Percentiles rank a stretch among this genome's conserved stretches.
Conservation (phyloP, 2,888 invertebrate genomes). For the Drosophila putrida region DNA sequence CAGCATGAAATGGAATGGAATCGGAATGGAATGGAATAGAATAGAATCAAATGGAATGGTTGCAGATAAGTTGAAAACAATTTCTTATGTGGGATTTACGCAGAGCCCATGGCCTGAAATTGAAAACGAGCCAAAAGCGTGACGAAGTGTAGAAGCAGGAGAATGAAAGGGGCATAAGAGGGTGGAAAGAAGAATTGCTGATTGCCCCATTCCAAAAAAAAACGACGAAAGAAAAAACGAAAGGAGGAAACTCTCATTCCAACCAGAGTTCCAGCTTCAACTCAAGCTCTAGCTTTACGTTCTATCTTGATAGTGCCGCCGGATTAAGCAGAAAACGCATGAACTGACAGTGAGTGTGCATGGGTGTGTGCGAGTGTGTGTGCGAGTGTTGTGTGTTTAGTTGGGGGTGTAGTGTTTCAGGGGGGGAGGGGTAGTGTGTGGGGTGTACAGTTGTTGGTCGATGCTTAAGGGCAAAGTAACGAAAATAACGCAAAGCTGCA, state of each 20-base stretch:
- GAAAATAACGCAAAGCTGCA: conserved; percentile 75
- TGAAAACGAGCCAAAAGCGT: conserved; percentile 63
- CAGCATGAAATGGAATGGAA: conserved; percentile 22
- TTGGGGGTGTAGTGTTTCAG: neutral
- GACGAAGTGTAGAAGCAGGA: conserved; percentile 8
- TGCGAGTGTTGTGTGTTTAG: too few relatives aligned
- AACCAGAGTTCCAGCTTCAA: conserved; percentile 13
- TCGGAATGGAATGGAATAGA: conserved; percentile 25
- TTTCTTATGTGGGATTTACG: conserved; percentile 77
- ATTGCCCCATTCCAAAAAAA: conserved; percentile 20
- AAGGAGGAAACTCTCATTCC: neutral
- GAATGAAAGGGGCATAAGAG: neutral
- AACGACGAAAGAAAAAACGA: too few relatives aligned
- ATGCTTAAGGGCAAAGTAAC: conserved; percentile 59
- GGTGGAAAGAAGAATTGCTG: conserved; percentile 13
- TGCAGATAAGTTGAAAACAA: conserved; percentile 70
- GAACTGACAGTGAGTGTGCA: conserved; percentile 42
- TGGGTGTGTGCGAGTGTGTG: neutral
- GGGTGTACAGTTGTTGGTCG: conserved; percentile 42
- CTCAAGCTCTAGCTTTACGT: conserved; percentile 46
- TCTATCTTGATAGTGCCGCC: conserved; percentile 76
- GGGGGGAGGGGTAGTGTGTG: neutral
- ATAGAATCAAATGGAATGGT: conserved; percentile 33
- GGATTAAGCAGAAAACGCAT: conserved; percentile 78
- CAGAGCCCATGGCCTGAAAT: conserved; percentile 64